These are phyloP conservation scores for Rhorus exstirpatorius DNA, from an alignment of 2,888 invertebrate species.

Conservation along the genomic window DNA sequence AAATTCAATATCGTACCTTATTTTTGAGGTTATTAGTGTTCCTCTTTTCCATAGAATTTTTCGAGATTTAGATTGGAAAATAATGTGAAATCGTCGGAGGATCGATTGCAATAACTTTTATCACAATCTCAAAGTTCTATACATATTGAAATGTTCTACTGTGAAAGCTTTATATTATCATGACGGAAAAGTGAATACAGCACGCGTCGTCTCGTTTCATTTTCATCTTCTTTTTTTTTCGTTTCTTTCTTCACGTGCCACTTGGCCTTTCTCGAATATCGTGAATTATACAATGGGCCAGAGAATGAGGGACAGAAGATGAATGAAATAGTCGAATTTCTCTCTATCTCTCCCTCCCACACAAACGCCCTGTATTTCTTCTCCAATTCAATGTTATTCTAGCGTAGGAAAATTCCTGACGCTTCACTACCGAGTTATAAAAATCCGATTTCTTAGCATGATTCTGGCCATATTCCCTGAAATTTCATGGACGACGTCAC, in stretches of 20 bases:
- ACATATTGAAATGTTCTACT: background rate
- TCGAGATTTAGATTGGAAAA: background rate
- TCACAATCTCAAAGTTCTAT: background rate
- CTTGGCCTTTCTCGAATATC: constrained; percentile 23
- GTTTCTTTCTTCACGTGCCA: constrained; percentile 2
- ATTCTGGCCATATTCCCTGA: constrained; percentile 61
- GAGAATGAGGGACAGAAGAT: background rate
- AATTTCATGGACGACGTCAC: constrained; percentile 32
- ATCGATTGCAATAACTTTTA: background rate
- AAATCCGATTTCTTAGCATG: constrained; percentile 65
- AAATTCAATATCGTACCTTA: background rate
- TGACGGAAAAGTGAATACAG: constrained; percentile 31
- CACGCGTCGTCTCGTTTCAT: constrained; percentile 1
- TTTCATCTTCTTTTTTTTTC: background rate
- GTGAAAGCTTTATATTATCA: background rate
- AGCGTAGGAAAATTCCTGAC: constrained; percentile 48
- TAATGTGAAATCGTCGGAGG: background rate
- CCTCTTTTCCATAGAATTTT: no score
- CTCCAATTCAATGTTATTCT: constrained; percentile 52
- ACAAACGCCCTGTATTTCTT: no score
- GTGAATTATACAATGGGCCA: constrained; percentile 35
- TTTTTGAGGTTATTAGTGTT: no score
- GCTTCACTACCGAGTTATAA: constrained; percentile 58
- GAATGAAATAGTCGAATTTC: constrained; percentile 25
- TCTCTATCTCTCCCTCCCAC: constrained; percentile 1